Percentiles rank a stretch among this genome's conserved stretches.
Evolutionary conservation across 2,888 invertebrate genomes (phyloP).

Genomic region (Sarcophaga variegata): DNA sequence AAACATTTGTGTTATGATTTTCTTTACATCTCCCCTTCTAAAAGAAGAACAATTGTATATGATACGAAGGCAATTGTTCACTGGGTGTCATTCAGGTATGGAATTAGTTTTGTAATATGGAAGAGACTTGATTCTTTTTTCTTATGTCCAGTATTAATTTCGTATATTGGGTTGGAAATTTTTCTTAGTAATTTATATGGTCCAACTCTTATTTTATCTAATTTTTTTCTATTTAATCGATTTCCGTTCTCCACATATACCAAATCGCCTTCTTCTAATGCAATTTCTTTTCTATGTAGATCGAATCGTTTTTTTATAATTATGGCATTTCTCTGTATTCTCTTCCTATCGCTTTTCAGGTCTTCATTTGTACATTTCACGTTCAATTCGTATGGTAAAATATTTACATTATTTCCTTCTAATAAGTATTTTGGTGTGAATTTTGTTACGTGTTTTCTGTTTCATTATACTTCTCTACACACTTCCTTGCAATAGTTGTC

Average conservation of each 20-base stretch:
- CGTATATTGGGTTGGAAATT: slow-evolving; percentile 58
- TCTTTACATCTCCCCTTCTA: no score
- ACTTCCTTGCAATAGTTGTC: neutral
- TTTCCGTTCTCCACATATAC: slow-evolving; percentile 64
- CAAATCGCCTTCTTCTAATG: slow-evolving; percentile 55
- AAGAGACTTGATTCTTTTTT: neutral
- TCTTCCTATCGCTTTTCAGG: slow-evolving; percentile 47
- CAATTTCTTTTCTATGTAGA: slow-evolving; percentile 41
- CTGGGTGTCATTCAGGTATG: no score
- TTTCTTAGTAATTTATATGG: slow-evolving; percentile 57
- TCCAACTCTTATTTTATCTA: slow-evolving; percentile 60
- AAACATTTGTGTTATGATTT: no score
- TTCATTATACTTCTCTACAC: neutral
- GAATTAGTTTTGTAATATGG: neutral
- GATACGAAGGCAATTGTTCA: no score
- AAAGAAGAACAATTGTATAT: no score
- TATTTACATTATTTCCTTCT: neutral
- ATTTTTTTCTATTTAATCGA: slow-evolving; percentile 64
- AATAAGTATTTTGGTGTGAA: neutral
- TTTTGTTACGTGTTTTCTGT: neutral
- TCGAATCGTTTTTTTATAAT: slow-evolving; percentile 58
- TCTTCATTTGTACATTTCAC: neutral
- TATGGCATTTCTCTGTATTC: slow-evolving; percentile 52
- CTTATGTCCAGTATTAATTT: slow-evolving; percentile 40
- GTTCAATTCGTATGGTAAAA: neutral